Percentiles rank a stretch among this genome's conserved stretches.
Evolutionary conservation across 2,888 invertebrate genomes (phyloP).

Genomic region (Adineta ricciae): DNA sequence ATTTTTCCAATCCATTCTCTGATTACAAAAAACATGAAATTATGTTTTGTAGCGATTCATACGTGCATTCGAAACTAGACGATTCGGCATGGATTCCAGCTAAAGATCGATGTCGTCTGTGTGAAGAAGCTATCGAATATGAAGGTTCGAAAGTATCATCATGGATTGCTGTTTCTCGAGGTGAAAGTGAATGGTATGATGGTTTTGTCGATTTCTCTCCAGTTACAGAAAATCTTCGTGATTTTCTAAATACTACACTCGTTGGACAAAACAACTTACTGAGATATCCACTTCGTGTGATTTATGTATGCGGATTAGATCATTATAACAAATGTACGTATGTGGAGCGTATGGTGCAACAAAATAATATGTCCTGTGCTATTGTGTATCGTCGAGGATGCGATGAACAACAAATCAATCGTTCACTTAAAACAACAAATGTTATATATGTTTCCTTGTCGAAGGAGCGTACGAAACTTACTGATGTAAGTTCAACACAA

Average conservation of each 20-base stretch:
- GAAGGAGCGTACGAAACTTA: neutral
- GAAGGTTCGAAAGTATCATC: neutral
- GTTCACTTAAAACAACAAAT: neutral
- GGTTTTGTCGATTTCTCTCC: neutral
- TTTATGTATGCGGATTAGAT: neutral
- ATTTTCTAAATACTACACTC: neutral
- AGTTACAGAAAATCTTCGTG: neutral
- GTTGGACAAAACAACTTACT: neutral
- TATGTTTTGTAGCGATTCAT: neutral
- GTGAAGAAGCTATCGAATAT: neutral
- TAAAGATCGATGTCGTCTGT: neutral
- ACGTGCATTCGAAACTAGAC: neutral
- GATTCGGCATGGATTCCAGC: neutral
- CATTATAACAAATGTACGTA: neutral
- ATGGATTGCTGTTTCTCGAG: neutral
- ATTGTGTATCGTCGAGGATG: neutral
- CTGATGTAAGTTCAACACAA: neutral
- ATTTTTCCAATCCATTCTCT: too few relatives aligned
- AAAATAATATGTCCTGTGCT: neutral
- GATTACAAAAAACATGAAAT: too few relatives aligned
- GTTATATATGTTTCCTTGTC: neutral
- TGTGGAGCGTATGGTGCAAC: neutral
- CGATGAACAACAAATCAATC: neutral
- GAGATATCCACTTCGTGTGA: neutral
- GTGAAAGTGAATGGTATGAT: neutral